Conservation (phyloP, 2,797 vertebrate genomes). For the Pempheris klunzingeri region DNA sequence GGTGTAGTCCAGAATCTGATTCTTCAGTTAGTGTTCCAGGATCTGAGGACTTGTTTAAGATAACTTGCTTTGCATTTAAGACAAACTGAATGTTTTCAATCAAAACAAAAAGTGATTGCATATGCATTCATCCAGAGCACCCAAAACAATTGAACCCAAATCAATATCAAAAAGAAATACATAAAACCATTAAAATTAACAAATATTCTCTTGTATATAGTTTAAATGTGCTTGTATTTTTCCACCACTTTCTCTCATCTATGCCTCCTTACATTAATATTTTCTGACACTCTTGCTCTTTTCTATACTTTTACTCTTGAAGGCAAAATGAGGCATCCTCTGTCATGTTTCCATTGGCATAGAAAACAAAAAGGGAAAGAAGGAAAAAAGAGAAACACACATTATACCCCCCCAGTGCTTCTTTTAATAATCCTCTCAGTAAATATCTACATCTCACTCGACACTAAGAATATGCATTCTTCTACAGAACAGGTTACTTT, state of each 20-base stretch:
- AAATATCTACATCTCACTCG: constrained; percentile 86
- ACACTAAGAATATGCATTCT: constrained; percentile 75
- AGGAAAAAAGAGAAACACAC: constrained; percentile 38
- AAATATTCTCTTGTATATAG: constrained; percentile 88
- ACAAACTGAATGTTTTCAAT: too few species aligned
- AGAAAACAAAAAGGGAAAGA: constrained; percentile 35
- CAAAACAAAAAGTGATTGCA: constrained; percentile 87
- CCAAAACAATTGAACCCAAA: constrained; percentile 83
- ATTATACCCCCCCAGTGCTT: constrained; percentile 75
- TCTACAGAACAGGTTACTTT: constrained; percentile 71
- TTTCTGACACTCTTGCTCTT: constrained; percentile 56
- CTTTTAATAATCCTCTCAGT: constrained; percentile 76
- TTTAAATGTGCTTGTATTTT: constrained; percentile 87
- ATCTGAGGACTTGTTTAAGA: constrained; percentile 64
- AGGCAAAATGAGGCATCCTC: constrained; percentile 62
- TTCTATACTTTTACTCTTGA: constrained; percentile 35
- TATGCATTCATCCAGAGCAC: constrained; percentile 87
- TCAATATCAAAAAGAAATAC: constrained; percentile 81
- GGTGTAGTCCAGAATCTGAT: constrained; percentile 76
- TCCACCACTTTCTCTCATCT: constrained; percentile 69
- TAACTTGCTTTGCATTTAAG: constrained; percentile 75
- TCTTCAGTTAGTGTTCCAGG: constrained; percentile 77
- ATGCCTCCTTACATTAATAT: constrained; percentile 60
- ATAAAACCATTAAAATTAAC: constrained; percentile 85
- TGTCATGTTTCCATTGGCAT: constrained; percentile 59